A percentile compares a stretch with the other conserved stretches of the same genome.
phyloP scores from a whole-genome alignment of 2,113 vertebrate species.

The Morone saxatilis region DNA sequence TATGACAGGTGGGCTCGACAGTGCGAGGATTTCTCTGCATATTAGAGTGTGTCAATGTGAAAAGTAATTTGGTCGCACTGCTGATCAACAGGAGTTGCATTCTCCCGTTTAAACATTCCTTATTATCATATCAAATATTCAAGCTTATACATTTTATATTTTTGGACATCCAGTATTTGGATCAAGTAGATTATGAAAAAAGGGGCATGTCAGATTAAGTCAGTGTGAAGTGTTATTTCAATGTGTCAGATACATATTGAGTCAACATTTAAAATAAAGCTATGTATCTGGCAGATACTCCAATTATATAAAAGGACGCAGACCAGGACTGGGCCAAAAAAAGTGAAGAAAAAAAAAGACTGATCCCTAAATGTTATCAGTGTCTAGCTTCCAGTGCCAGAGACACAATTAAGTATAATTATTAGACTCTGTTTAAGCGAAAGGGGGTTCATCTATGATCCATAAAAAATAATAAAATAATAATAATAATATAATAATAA shows the following conservation, averaged over 20 bases:
- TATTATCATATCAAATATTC: not conserved
- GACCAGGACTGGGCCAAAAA: not conserved
- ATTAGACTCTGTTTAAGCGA: not conserved
- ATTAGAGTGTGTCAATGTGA: not conserved
- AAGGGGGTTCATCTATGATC: not conserved
- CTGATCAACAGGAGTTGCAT: not conserved
- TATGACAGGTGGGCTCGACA: not conserved
- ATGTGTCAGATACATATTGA: not conserved
- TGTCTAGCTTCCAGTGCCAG: conserved; percentile 21
- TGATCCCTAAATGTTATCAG: not conserved
- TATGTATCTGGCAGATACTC: not conserved
- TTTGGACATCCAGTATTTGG: not conserved
- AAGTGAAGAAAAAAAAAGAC: no score
- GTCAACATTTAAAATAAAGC: not conserved
- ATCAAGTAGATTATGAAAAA: not conserved
- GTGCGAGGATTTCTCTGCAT: not conserved
- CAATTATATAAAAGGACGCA: not conserved
- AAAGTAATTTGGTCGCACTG: no score
- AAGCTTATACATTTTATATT: not conserved
- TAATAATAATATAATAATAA: no score
- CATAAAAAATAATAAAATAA: no score
- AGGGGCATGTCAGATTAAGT: not conserved
- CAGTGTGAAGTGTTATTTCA: not conserved
- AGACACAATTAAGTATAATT: conserved; percentile 11
- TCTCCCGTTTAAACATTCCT: not conserved